These are phyloP conservation scores for Neocrepidodera transversa DNA, from an alignment of 2,888 invertebrate genomes.

Conservation along the genomic window DNA sequence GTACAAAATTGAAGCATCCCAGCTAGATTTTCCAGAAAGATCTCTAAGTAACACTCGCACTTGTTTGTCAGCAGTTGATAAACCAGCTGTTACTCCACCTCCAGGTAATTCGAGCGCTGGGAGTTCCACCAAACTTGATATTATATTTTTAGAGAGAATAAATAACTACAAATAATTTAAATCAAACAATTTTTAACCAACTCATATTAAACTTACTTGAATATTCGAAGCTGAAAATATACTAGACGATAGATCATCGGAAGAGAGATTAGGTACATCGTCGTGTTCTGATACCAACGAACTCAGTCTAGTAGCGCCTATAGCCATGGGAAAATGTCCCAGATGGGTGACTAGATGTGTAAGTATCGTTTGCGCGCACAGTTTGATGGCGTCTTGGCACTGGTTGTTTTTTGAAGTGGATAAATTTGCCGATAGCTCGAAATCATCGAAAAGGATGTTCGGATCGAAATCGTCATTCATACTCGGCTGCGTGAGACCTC, in stretches of 20 bases:
- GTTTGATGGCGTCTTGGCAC: conserved; percentile 65
- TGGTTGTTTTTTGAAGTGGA: conserved; percentile 61
- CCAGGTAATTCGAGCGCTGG: conserved; percentile 83
- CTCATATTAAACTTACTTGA: conserved; percentile 61
- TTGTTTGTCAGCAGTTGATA: conserved; percentile 82
- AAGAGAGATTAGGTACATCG: conserved; percentile 77
- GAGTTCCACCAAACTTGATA: conserved; percentile 89
- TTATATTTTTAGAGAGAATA: conserved; percentile 81
- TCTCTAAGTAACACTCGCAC: conserved; percentile 84
- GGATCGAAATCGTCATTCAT: conserved; percentile 76
- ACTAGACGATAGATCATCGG: conserved; percentile 79
- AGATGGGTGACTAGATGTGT: conserved; percentile 90
- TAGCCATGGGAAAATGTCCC: conserved; percentile 93
- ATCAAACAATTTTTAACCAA: not conserved
- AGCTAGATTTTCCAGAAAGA: conserved; percentile 92
- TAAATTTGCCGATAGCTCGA: conserved; percentile 62
- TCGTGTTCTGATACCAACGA: conserved; percentile 93
- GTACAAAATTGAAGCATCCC: conserved; percentile 94
- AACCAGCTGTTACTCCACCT: conserved; percentile 77
- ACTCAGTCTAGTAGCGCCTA: conserved; percentile 86
- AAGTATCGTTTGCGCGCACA: conserved; percentile 68
- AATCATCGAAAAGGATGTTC: conserved; percentile 74
- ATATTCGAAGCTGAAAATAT: conserved; percentile 86
- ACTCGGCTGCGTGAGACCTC: conserved; percentile 64
- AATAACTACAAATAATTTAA: conserved; percentile 70